A percentile compares a stretch with the other conserved stretches of the same genome.
Evolutionary conservation across 2,797 vertebrate species (phyloP).

Genomic region (Pseudochromis fuscus): DNA sequence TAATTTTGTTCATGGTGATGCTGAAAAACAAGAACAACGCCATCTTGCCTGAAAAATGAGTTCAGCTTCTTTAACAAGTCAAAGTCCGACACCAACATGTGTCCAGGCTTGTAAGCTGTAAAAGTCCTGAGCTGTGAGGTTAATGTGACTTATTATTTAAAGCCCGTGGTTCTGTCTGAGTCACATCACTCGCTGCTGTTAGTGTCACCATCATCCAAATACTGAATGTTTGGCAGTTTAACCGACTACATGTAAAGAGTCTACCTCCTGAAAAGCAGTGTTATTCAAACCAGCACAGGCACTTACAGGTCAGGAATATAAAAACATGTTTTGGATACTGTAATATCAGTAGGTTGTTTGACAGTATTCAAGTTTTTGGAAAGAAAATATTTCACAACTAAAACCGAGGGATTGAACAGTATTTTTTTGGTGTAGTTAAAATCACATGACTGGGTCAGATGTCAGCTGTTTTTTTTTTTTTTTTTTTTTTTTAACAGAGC

Average conservation of each 20-base stretch:
- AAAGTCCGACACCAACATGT: conserved; percentile 12
- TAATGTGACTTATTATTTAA: neutral
- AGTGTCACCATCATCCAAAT: neutral
- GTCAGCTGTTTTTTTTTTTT: neutral
- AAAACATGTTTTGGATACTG: neutral
- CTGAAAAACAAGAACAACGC: conserved; percentile 1
- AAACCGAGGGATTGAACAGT: neutral
- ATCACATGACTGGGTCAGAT: conserved; percentile 1
- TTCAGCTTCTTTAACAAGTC: conserved; percentile 7
- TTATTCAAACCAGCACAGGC: too few species aligned
- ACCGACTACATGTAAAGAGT: too few species aligned
- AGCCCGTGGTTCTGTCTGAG: neutral
- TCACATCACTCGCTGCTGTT: conserved; percentile 5
- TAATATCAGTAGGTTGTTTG: neutral
- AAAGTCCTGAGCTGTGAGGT: neutral
- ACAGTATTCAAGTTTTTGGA: too few species aligned
- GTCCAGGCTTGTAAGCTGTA: conserved; percentile 8
- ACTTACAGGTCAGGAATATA: neutral
- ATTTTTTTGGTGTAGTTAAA: neutral
- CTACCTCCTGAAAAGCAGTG: too few species aligned
- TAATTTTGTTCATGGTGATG: conserved; percentile 9
- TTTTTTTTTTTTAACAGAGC: neutral
- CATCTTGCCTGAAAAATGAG: neutral
- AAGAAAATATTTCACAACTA: too few species aligned
- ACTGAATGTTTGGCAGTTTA: neutral